Evolutionary conservation across 2,113 vertebrate species (phyloP).

Genomic region (Microcebus lehilahytsara): DNA sequence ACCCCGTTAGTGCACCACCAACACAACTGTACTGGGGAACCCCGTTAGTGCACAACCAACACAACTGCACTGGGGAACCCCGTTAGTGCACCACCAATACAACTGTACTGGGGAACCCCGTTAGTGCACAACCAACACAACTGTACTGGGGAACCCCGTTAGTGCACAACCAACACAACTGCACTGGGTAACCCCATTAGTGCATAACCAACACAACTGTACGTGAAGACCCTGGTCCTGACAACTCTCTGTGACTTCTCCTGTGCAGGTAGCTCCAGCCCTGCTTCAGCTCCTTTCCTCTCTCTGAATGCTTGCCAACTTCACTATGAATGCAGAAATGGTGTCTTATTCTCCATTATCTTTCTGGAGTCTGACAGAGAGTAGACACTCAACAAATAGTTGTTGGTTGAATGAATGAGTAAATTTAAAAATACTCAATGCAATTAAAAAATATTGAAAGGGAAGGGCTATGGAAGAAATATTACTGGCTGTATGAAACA

Average conservation of each 20-base stretch:
- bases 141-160: too few species aligned
- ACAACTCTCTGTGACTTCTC: background rate
- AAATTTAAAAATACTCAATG: background rate
- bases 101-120: too few species aligned
- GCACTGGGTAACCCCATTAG: too few species aligned
- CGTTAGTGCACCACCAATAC: background rate
- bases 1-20: background rate
- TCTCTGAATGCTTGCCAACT: too few species aligned
- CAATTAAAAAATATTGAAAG: background rate
- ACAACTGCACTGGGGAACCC: too few species aligned
- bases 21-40: too few species aligned
- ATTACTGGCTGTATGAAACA: background rate
- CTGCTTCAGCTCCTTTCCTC: background rate
- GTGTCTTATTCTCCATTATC: background rate
- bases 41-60: background rate
- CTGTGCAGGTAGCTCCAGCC: too few species aligned
- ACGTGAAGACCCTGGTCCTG: background rate
- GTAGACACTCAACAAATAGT: background rate
- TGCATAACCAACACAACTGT: background rate
- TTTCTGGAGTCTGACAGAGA: background rate
- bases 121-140: background rate
- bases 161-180: background rate
- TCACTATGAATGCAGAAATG: background rate
- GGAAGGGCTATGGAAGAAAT: background rate
- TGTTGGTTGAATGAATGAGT: background rate